Evolutionary conservation across 2,888 invertebrate genomes (phyloP), one percentile per base, ranked within the genome.

Genomic region (Epinotia ramella): DNA sequence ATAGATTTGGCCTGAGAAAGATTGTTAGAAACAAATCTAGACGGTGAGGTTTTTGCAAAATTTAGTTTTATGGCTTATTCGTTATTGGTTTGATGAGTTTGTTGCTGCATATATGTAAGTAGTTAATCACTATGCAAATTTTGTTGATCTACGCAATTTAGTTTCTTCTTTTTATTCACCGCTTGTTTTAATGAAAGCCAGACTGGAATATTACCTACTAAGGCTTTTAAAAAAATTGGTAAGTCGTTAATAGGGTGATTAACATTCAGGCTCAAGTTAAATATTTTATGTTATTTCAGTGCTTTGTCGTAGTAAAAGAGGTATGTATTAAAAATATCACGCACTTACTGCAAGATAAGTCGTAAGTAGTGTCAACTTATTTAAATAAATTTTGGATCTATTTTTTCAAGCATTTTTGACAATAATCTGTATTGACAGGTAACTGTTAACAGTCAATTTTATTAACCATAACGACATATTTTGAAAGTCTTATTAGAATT

Each of bases 1-100:
- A 86, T 86, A 85, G 88, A 89, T 88, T 87, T 85, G 82, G 79
- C 78, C 73, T 83, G 81, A 80, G 82, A 76, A 76, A 76, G 67
- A 67, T 76, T 46, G 69, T 67, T 72, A 72, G 76, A 72, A 62
- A 56, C 53, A 62, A 74, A 66, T 75, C 75, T 75, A 75, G 75
- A 75, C 28, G 71, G 63, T 59, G n/a, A 62, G 40, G 28, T 59
- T 76, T 73, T 63, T 49, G 40, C 18, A 9, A 53, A 44, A 24
- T 65, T 20, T 12, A 56, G 65, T 69, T 73, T 73, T 69, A 67
- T 76, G 33, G 63, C n/a, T 76, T 64, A 73, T 76, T 33, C 67
- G 59, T 60, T 69, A 46, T 69, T 60, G 66, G 59, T 40, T 73
- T 49, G 46, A 65, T 65, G 28, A 60, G 75, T 66, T 66, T 40